Percentiles rank a stretch among this genome's conserved stretches.
Evolutionary conservation across 2,113 vertebrate genomes (phyloP).

Genomic region (Hyla sarda): DNA sequence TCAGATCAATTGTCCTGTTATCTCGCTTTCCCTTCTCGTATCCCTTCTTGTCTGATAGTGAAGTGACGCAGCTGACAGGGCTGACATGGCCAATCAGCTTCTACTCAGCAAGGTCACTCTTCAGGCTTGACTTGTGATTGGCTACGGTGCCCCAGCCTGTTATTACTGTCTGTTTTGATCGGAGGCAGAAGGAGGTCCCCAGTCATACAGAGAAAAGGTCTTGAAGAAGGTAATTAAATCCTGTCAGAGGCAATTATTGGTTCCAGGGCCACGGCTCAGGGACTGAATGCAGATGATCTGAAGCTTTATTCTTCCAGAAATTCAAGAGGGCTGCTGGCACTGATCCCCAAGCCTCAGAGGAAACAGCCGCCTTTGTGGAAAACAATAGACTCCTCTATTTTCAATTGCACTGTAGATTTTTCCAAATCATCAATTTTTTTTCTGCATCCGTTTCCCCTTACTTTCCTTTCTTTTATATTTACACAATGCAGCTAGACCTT

Average conservation of each 20-base stretch:
- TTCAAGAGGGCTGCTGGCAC: conserved; percentile 79
- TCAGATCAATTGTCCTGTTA: conserved; percentile 4
- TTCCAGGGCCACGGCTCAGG: conserved; percentile 85
- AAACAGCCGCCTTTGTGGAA: conserved; percentile 77
- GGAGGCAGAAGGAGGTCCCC: conserved; percentile 82
- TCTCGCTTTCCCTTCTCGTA: not conserved
- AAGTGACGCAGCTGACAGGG: conserved; percentile 79
- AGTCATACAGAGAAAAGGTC: conserved; percentile 89
- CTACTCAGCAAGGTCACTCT: conserved; percentile 86
- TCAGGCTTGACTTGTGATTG: conserved; percentile 77
- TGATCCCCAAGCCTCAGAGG: conserved; percentile 77
- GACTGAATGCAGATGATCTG: conserved; percentile 88
- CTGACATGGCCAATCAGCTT: conserved; percentile 86
- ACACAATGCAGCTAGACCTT: not conserved
- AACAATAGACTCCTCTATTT: conserved; percentile 67
- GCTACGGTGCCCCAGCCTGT: conserved; percentile 81
- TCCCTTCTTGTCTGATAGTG: conserved; percentile 71
- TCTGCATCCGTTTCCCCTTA: conserved; percentile 17
- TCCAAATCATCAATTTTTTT: conserved; percentile 51
- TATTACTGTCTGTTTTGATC: conserved; percentile 87
- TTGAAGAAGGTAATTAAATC: conserved; percentile 92
- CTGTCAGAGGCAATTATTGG: conserved; percentile 91
- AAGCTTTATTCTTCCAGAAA: conserved; percentile 81
- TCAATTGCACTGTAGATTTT: conserved; percentile 33
- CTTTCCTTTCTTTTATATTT: conserved; percentile 23